Conservation (phyloP, 2,797 vertebrate species). For the Paedocypris micromegethes region DNA sequence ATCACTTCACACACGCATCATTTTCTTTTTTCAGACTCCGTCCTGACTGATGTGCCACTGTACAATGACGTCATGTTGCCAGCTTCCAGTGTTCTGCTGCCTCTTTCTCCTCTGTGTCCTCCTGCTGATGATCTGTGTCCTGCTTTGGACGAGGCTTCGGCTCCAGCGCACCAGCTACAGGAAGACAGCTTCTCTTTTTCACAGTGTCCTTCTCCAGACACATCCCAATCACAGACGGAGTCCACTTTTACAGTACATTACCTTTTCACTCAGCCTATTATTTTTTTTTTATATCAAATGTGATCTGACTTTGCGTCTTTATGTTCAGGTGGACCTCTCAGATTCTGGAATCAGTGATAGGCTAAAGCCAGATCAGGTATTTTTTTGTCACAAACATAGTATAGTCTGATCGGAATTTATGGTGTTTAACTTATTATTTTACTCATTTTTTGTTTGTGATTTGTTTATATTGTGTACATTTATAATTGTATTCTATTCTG, state of each 20-base stretch:
- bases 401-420: too few relatives aligned
- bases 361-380: conserved; percentile 88
- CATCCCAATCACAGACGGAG: conserved; percentile 66
- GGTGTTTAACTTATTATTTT: too few relatives aligned
- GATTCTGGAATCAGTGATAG: conserved; percentile 84
- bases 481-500: too few relatives aligned
- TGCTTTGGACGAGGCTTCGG: conserved; percentile 68
- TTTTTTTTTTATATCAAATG: background rate
- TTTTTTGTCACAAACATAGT: conserved; percentile 54
- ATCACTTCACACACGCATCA: too few relatives aligned
- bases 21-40: conserved; percentile 68
- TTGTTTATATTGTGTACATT: too few relatives aligned
- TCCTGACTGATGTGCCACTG: conserved; percentile 81
- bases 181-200: conserved; percentile 73
- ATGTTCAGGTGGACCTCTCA: conserved; percentile 71
- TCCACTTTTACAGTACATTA: conserved; percentile 61
- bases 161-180: conserved; percentile 69
- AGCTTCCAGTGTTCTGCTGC: conserved; percentile 78
- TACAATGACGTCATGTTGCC: conserved; percentile 98
- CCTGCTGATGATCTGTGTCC: conserved; percentile 73
- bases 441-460: too few relatives aligned
- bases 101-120: conserved; percentile 78
- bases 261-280: background rate
- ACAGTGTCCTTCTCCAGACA: conserved; percentile 66
- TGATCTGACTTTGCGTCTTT: conserved; percentile 35